Base-by-base conservation (phyloP, 2,113 vertebrate genomes). In the Forbesichthys agassizii region DNA sequence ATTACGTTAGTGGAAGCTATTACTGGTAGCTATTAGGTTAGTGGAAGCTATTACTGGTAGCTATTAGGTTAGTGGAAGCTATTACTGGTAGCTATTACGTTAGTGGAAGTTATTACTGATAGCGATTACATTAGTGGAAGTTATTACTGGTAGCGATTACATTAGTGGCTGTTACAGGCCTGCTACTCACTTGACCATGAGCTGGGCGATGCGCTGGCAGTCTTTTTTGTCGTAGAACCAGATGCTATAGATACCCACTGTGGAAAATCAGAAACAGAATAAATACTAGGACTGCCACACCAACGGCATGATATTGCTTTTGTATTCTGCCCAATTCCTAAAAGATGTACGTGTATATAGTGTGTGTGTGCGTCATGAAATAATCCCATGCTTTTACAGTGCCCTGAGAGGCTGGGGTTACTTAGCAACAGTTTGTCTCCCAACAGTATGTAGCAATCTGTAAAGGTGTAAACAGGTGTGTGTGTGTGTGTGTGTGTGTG, bases 201-300 rank as follows among this genome's bases (percentile, higher is more conserved):
- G 95, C 84, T 96, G 95, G 73, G 98, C 95, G 68, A 99, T 99
- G 79, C 96, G 95, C 75, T 97, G 95, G 86, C 96, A 99, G 90
- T 99, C 98, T 57, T 91, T 94, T 92, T 96, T 98, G 89, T 99
- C 95, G 49, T 99, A 99, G 91, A 99, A 99, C 96, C 98, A 99
- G 92, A 99, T 99, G 85, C 97, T 99, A 90, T 99, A 98, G 92
- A 99, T 99, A 54, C 96, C 96, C 93, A 99, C 98, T 94, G 88
- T 33, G 59, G 73, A 11, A 75, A 33, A 66, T 48, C 68, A 61
- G 18, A 8, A 9, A 58, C 8, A 58, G 11, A 58, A 33, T 27
- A 58, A 11, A 75, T 2, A 77, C 5, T 74, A n/a, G 12, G 13
- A 13, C 4, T 59, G 12, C 12, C 12, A 42, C 9, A 59, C 10